These are phyloP conservation scores for Adelognathus sp. DNA, from an alignment of 2,888 invertebrate genomes.

Conservation along the genomic window DNA sequence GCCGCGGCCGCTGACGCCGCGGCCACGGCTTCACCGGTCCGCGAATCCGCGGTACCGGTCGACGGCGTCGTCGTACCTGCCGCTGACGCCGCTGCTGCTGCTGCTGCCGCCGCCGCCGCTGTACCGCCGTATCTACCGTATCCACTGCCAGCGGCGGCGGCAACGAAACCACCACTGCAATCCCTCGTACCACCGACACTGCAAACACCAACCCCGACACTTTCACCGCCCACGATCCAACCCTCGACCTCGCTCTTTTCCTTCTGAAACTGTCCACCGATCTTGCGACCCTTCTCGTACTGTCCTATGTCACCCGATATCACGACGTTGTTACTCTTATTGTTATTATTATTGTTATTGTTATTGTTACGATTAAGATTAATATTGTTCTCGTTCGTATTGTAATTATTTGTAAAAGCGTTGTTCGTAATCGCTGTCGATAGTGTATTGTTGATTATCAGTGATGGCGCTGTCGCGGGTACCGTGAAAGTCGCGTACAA, in stretches of 20 bases:
- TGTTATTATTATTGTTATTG: slow-evolving; percentile 61
- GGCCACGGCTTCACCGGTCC: slow-evolving; percentile 82
- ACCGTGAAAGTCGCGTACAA: slow-evolving; percentile 32
- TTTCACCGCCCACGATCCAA: slow-evolving; percentile 58
- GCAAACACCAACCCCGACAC: slow-evolving; percentile 68
- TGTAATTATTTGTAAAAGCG: slow-evolving; percentile 44
- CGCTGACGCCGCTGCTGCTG: slow-evolving; percentile 81
- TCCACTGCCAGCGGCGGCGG: slow-evolving; percentile 70
- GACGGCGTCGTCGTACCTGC: slow-evolving; percentile 84
- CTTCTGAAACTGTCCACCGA: slow-evolving; percentile 29
- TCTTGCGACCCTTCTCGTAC: slow-evolving; percentile 32
- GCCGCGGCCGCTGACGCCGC: slow-evolving; percentile 80
- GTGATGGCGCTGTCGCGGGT: slow-evolving; percentile 29
- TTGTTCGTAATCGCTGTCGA: slow-evolving; percentile 25
- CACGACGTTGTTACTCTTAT: slow-evolving; percentile 51
- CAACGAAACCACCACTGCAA: slow-evolving; percentile 55
- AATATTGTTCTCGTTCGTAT: slow-evolving; percentile 56
- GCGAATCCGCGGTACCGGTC: slow-evolving; percentile 81
- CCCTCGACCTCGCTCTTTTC: slow-evolving; percentile 46
- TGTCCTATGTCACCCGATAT: slow-evolving; percentile 52
- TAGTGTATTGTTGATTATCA: slow-evolving; percentile 34
- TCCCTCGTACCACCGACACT: slow-evolving; percentile 30
- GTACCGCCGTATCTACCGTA: slow-evolving; percentile 11
- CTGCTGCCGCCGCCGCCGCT: slow-evolving; percentile 81
- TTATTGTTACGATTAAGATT: too few relatives aligned